Conservation (phyloP, 2,797 vertebrate species). For the Oophaga sylvatica region DNA sequence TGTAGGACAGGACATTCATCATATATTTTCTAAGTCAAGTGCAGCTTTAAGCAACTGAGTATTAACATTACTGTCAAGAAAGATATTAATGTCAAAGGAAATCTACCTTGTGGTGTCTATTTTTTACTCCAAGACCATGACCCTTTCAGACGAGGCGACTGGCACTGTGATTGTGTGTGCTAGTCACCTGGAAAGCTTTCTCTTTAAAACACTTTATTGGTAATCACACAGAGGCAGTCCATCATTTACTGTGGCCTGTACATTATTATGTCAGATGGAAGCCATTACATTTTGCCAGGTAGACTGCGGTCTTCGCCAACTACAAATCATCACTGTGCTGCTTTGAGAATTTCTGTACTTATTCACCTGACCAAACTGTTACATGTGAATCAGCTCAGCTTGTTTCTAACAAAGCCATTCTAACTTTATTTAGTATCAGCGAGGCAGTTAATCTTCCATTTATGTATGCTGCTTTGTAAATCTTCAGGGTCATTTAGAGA, state of each 20-base stretch:
- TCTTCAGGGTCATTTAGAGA: neutral
- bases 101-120: constrained; percentile 66
- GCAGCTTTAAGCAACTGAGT: constrained; percentile 69
- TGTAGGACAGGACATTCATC: constrained; percentile 72
- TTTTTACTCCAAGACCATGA: constrained; percentile 64
- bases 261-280: constrained; percentile 64
- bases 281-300: constrained; percentile 54
- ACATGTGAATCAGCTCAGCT: neutral
- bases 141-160: constrained; percentile 67
- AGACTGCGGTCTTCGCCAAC: constrained; percentile 61
- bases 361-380: constrained; percentile 4
- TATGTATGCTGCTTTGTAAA: neutral
- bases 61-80: constrained; percentile 71
- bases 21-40: constrained; percentile 67
- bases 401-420: constrained; percentile 6
- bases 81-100: constrained; percentile 73
- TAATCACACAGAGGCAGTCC: constrained; percentile 66
- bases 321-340: constrained; percentile 32
- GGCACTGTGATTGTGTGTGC: constrained; percentile 66
- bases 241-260: constrained; percentile 67
- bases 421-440: neutral
- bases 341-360: constrained; percentile 26
- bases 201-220: constrained; percentile 67
- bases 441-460: constrained; percentile 1
- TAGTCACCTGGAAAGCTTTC: constrained; percentile 70